Evolutionary conservation across 2,797 vertebrate species (phyloP), one percentile per base, ranked within the genome.

Genomic region (Carapus acus): DNA sequence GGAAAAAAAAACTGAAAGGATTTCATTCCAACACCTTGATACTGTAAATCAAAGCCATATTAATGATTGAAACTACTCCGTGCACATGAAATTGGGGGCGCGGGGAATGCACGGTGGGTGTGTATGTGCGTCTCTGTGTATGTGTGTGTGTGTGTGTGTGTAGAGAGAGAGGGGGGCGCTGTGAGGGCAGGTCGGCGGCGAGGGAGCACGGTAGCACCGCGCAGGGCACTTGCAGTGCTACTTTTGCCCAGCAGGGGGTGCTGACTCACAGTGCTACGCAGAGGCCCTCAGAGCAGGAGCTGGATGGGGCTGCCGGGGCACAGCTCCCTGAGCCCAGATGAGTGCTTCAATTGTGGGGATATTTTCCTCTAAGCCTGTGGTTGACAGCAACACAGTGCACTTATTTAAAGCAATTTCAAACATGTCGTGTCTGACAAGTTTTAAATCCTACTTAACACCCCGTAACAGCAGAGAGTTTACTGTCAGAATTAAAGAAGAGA

Each of bases 341-440:
- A 88, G 86, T 87, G 85, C 88, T 84, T 90, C 88, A 88, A 87
- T 89, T 88, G 87, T 89, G 73, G 83, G 84, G 87, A 88, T 88
- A 84, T 89, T 89, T 87, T 82, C 83, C 84, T 86, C 87, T 89
- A 90, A 90, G 88, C 89, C 85, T 78, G 86, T 78, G 82, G 85
- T 86, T 90, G 89, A 90, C 88, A 90, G 89, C 87, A 89, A 86
- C 88, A 91, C 88, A 89, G 86, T 89, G 85, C 87, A 89, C 87
- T 89, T 89, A 88, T 91, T 91, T 89, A 89, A 89, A 90, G 88
- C 87, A 89, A 91, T 91, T 91, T 90, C 88, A 90, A 91, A 90
- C 89, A 91, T 88, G 88, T 89, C 89, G 88, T 91, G 89, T 91
- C 85, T 90, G 89, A 90, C 89, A 90, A 90, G 88, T 90, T 90